Evolutionary conservation across 2,113 vertebrate species (phyloP).

Genomic region (Cephalophus harveyi): DNA sequence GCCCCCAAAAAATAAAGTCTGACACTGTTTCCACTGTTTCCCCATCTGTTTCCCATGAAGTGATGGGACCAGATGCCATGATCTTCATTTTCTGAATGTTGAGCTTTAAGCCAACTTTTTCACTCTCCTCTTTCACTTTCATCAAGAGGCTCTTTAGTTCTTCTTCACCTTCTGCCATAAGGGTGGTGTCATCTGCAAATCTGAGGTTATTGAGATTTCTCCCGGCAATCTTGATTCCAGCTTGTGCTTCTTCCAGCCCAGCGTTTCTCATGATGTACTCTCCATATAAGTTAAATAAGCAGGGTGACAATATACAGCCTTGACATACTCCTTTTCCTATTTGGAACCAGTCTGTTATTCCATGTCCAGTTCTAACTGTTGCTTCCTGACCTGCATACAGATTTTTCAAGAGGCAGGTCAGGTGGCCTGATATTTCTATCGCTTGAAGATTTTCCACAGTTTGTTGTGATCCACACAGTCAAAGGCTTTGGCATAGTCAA

Average conservation of each 20-base stretch:
- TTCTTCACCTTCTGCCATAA: no score
- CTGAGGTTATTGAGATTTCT: neutral
- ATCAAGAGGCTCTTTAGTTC: neutral
- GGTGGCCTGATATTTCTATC: neutral
- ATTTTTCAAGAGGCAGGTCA: neutral
- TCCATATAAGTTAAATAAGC: neutral
- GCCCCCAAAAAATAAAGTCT: rapidly evolving
- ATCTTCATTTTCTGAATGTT: neutral
- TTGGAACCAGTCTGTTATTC: neutral
- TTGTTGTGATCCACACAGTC: no score
- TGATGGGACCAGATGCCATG: neutral
- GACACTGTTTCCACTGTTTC: neutral
- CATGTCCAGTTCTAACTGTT: neutral
- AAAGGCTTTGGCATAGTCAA: no score
- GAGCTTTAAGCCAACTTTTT: neutral
- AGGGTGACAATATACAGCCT: neutral
- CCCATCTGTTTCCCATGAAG: neutral
- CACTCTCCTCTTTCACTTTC: neutral
- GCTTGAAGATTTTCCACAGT: neutral
- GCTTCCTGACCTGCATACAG: neutral
- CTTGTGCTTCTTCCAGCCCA: neutral
- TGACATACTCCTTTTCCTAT: neutral
- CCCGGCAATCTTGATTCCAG: neutral
- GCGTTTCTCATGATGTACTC: neutral
- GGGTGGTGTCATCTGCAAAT: no score